Evolutionary conservation across 2,113 vertebrate genomes (phyloP).

Genomic region (Smithornis capensis): DNA sequence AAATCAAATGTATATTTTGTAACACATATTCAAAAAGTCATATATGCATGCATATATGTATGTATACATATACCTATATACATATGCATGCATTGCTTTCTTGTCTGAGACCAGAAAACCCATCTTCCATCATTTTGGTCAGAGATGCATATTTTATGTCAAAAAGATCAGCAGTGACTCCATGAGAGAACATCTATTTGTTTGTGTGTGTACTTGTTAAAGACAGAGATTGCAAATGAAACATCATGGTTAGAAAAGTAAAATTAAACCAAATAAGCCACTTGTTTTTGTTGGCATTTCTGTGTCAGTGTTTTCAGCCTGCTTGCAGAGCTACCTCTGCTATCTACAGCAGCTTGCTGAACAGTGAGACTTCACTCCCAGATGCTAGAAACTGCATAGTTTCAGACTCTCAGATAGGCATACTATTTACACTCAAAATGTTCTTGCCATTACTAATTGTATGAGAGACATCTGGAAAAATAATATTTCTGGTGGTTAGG

Average conservation of each 20-base stretch:
- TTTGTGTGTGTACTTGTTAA: neutral
- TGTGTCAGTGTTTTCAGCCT: neutral
- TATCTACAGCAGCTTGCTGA: slow-evolving; percentile 1
- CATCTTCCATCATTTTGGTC: neutral
- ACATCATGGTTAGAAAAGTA: neutral
- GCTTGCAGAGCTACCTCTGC: neutral
- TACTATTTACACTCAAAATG: neutral
- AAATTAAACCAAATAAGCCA: neutral
- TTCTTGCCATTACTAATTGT: neutral
- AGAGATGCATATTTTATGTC: neutral
- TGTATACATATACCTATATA: no score
- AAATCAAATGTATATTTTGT: rapidly evolving
- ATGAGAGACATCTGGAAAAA: neutral
- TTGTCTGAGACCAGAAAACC: neutral
- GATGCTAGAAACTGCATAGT: slow-evolving; percentile 1
- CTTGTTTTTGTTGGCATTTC: neutral
- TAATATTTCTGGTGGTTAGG: neutral
- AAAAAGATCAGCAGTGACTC: neutral
- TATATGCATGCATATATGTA: no score
- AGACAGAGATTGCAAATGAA: neutral
- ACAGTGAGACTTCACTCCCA: neutral
- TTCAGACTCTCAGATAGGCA: neutral
- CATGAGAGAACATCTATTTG: neutral
- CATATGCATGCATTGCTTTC: neutral
- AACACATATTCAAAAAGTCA: neutral